Evolutionary conservation across 2,797 vertebrate genomes (phyloP).

Genomic region (Labroides dimidiatus): DNA sequence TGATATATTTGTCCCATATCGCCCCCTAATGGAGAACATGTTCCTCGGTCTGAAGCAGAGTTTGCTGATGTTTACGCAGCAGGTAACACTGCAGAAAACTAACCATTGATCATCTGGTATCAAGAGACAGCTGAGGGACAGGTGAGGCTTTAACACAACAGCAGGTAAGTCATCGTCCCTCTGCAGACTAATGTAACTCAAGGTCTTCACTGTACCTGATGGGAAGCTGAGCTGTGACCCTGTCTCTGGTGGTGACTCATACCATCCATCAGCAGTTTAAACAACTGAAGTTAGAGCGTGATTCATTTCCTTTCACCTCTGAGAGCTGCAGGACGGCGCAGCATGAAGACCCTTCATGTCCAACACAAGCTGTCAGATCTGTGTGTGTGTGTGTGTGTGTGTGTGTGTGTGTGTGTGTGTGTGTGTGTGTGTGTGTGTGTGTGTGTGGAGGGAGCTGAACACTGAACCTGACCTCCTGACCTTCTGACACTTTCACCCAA

Average conservation of each 20-base stretch:
- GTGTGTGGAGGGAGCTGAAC: neutral
- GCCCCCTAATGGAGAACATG: too few species aligned
- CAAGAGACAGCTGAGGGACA: neutral
- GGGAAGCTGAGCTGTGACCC: conserved; percentile 28
- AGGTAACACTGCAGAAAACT: too few species aligned
- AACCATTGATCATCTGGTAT: too few species aligned
- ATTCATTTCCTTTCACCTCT: conserved; percentile 33
- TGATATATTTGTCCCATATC: too few species aligned
- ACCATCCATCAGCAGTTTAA: conserved; percentile 49
- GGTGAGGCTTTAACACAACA: neutral
- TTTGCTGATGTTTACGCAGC: too few species aligned
- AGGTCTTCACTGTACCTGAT: conserved; percentile 12
- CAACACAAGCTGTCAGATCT: neutral
- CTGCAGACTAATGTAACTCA: neutral
- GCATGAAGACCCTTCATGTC: conserved; percentile 11
- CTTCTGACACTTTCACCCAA: neutral
- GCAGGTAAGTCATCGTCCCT: neutral
- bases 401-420: too few species aligned
- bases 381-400: conserved; percentile 4
- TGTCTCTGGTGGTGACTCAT: conserved; percentile 28
- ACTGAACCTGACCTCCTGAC: neutral
- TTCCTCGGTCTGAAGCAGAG: too few species aligned
- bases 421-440: too few species aligned
- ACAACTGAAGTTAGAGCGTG: conserved; percentile 26
- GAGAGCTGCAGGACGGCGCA: conserved; percentile 4